Evolutionary conservation across 2,797 vertebrate genomes (phyloP).

Genomic region (Molossus alvarezi): DNA sequence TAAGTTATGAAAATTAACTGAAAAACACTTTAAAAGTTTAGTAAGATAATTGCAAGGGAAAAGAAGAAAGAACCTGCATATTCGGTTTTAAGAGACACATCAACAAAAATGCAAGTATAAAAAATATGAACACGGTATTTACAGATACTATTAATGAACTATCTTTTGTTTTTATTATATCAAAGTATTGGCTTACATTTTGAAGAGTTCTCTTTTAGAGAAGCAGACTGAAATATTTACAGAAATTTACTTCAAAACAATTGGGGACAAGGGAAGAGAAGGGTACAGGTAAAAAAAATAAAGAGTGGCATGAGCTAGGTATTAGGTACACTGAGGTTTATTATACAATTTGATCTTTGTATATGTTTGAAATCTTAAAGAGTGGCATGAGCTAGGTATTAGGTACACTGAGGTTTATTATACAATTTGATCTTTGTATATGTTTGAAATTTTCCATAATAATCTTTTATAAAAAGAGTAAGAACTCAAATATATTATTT

Average conservation of each 20-base stretch:
- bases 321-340: background rate
- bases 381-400: background rate
- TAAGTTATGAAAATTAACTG: slow-evolving; percentile 5
- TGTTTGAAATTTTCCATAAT: background rate
- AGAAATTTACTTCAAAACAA: slow-evolving; percentile 53
- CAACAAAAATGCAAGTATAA: slow-evolving; percentile 30
- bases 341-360: background rate
- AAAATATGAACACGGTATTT: background rate
- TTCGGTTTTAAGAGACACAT: background rate
- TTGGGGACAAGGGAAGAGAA: background rate
- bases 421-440: background rate
- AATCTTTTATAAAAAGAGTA: slow-evolving; percentile 7
- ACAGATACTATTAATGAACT: background rate
- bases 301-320: background rate
- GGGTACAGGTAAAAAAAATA: background rate
- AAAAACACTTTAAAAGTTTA: background rate
- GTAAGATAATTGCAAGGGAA: background rate
- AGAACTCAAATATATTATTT: slow-evolving; percentile 22
- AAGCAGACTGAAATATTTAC: slow-evolving; percentile 40
- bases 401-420: background rate
- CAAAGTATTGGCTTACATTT: background rate
- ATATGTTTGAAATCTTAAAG: background rate
- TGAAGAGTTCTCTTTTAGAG: slow-evolving; percentile 39
- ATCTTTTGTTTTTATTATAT: background rate
- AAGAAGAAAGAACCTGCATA: background rate